Evolutionary conservation across 2,113 vertebrate genomes (phyloP).

Genomic region (Tetrax tetrax): DNA sequence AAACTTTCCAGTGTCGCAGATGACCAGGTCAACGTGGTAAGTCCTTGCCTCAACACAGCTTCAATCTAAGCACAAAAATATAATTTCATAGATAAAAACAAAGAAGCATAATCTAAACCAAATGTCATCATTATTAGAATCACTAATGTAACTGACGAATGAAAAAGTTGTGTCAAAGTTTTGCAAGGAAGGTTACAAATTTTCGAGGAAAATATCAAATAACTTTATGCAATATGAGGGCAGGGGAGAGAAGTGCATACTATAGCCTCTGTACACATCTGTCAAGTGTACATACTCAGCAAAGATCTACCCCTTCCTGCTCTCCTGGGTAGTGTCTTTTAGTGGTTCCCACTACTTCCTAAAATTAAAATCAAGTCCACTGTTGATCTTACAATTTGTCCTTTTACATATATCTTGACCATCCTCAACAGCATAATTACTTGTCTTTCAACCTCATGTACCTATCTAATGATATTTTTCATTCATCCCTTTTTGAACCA

Average conservation of each 20-base stretch:
- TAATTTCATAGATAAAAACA: not conserved
- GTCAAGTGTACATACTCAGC: not conserved
- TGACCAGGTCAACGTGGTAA: slow-evolving; percentile 83
- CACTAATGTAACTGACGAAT: not conserved
- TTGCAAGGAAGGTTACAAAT: not conserved
- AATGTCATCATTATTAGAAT: not conserved
- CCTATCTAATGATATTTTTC: not conserved
- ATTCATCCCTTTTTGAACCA: not conserved
- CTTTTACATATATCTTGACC: not conserved
- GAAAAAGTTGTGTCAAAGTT: not conserved
- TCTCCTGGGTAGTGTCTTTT: not conserved
- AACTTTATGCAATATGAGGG: not conserved
- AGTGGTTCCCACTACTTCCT: not conserved
- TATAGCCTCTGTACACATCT: not conserved
- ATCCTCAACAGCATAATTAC: not conserved
- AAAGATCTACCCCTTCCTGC: not conserved
- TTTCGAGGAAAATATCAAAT: not conserved
- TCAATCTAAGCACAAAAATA: slow-evolving; percentile 76
- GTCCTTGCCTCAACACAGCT: slow-evolving; percentile 77
- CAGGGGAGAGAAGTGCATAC: not conserved
- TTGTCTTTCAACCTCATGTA: not conserved
- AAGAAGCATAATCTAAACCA: not conserved
- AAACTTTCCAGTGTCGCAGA: slow-evolving; percentile 81
- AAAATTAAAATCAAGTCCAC: not conserved
- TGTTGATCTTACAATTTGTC: not conserved